These are phyloP conservation scores for Gonatopus flavifemur DNA, from an alignment of 1,140 invertebrate genomes.

Conservation along the genomic window DNA sequence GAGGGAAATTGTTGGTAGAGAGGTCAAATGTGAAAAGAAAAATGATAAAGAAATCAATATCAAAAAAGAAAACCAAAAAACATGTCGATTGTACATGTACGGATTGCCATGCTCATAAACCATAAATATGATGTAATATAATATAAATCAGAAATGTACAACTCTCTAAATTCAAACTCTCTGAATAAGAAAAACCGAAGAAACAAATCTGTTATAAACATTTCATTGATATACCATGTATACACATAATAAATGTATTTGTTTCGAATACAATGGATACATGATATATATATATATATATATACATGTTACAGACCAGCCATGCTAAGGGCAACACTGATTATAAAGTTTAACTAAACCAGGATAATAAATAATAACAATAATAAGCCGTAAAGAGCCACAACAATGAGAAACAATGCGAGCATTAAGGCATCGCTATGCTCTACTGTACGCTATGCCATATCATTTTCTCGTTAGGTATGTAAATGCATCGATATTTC, in stretches of 20 bases:
- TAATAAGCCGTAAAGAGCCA: slow-evolving; percentile 60
- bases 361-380: slow-evolving; percentile 51
- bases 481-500: no score
- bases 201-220: slow-evolving; percentile 32
- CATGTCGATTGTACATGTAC: slow-evolving; percentile 29
- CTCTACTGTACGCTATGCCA: slow-evolving; percentile 40
- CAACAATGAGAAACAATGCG: slow-evolving; percentile 62
- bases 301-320: slow-evolving; percentile 47
- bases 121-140: no score
- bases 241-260: slow-evolving; percentile 19
- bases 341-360: slow-evolving; percentile 44
- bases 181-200: slow-evolving; percentile 30
- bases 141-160: slow-evolving; percentile 35
- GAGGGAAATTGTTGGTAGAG: no score
- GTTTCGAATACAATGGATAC: no score
- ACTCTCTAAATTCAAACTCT: slow-evolving; percentile 35
- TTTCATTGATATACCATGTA: slow-evolving; percentile 13
- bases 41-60: slow-evolving; percentile 22
- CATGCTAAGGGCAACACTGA: slow-evolving; percentile 58
- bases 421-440: slow-evolving; percentile 47
- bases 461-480: slow-evolving; percentile 23
- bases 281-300: slow-evolving; percentile 21
- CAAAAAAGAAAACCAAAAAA: no score
- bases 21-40: no score
- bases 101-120: slow-evolving; percentile 53